Base-by-base conservation (phyloP, 2,797 vertebrate species). In the Kryptopterus vitreolus region DNA sequence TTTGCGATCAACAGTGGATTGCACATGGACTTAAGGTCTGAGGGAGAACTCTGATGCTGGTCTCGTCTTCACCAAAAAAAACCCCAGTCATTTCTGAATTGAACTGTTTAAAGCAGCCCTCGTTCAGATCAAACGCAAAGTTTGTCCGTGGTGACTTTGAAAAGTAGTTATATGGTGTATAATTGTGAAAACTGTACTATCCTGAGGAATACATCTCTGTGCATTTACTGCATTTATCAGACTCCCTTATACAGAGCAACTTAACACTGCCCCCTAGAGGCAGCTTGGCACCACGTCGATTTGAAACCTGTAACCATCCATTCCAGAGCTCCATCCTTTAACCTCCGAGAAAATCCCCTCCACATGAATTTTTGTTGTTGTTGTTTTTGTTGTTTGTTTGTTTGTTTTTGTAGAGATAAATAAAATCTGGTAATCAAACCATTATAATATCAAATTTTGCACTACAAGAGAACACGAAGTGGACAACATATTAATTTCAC, bases 1-100 rank as follows among this genome's bases (percentile, higher is more conserved):
- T 69, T 57, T 75, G 65, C 71, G 63, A 58, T 59, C 33, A 79
- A 13, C 15, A 58, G 65, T 15, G 55, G 62, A 83, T 22, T 68
- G 81, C 86, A 81, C 68, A 78, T 84, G 87, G 88, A 89, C 89
- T 77, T 86, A 83, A 86, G 88, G 90, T 82, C 85, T 86, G 82
- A 85, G 88, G 86, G 88, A 58, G 63, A 55, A 74, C 71, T 73
- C 22, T 15, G 31, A 89, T 78, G 62, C 85, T 85, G 81, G 81
- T 86, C 53, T 69, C 63, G 46, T 62, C 31, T 33, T 35, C 24
- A n/a, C n/a, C n/a, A 43, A 65, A 70, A 86, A 61, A 80, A 69
- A 68, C 58, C 46, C 26, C 35, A 35, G 29, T n/a, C 12, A 1
- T 46, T 24, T 81, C 87, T 87, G 82, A 26, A 68, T 82, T 86